phyloP scores from a whole-genome alignment of 2,113 vertebrate genomes.

The Ceuthmochares aereus region DNA sequence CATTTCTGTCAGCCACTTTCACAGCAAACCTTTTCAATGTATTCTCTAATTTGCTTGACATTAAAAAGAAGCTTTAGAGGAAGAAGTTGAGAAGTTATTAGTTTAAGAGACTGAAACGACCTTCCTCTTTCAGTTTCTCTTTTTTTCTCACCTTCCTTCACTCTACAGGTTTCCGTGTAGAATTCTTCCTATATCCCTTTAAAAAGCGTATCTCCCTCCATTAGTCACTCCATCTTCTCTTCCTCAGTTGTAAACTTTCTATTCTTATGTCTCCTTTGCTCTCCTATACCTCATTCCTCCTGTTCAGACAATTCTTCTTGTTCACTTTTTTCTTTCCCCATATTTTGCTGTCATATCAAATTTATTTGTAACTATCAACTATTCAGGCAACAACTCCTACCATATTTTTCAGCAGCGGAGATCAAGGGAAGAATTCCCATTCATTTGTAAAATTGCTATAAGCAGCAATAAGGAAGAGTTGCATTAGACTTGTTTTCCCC shows the following conservation, averaged over 20 bases:
- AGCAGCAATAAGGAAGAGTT: not conserved
- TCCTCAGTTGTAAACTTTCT: not conserved
- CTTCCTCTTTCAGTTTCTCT: not conserved
- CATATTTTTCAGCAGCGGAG: not conserved
- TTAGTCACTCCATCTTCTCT: not conserved
- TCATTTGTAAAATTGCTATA: not conserved
- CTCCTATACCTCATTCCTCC: not conserved
- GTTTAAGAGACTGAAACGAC: not conserved
- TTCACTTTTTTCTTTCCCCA: not conserved
- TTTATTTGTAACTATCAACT: not conserved
- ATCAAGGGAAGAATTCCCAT: not conserved
- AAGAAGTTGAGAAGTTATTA: not conserved
- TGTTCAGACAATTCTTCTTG: not conserved
- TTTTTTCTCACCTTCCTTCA: not conserved
- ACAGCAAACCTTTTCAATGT: not conserved
- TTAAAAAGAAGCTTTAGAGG: constrained; percentile 6
- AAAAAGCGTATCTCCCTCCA: not conserved
- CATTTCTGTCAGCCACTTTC: constrained; percentile 3
- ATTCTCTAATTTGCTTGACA: not conserved
- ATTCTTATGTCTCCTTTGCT: not conserved
- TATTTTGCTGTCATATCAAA: not conserved
- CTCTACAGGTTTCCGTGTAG: not conserved
- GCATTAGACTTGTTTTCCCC: not conserved
- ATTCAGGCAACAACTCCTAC: not conserved
- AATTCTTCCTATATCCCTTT: not conserved